Evolutionary conservation across 2,113 vertebrate species (phyloP), one percentile per base, ranked within the genome.

Genomic region (Gulo gulo): DNA sequence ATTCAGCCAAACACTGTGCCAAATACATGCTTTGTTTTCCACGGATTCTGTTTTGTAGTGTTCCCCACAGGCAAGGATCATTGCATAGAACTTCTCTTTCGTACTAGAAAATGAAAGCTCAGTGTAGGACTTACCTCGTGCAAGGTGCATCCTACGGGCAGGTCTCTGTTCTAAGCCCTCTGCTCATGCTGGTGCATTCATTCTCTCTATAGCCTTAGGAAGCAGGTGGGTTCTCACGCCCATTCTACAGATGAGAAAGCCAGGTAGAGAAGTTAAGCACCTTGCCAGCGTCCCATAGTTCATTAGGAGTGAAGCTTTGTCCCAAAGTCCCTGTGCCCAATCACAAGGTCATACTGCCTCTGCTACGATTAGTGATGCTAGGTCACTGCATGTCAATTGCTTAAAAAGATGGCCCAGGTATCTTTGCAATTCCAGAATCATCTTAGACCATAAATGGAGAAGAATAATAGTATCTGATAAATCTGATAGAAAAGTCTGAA

Each of bases 91-190:
- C 9, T 39, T 73, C 55, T 52, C 73, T 67, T 69, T 95, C 57
- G 42, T 39, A 15, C 20, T 20, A 14, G 36, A 3, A 14, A 90
- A 16, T 47, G 57, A 55, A 47, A 78, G 23, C 55, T 81, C 18
- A 8, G 3, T 24, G 4, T 26, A 52, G 3, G 20, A 47, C 29
- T 50, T 18, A 34, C 20, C 3, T 2, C 4, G 6, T 23, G 31
- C 5, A 7, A 24, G 24, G 9, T 67, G 71, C 36, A 36, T 16
- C 7, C 79, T 57, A 1, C 2, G 4, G 0, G 0, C 4, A 1
- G 18, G 61, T 21, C 3, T 18, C 6, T 29, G 1, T 61, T 29
- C 8, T 26, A 57, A 52, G 59, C 23, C 4, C 39, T 83, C 36
- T 39, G 23, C 34, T 1, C 23, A 10, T 9, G 21, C 15, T 69